Evolutionary conservation across 1,140 invertebrate genomes (phyloP).

Genomic region (Euborellia annulipes): DNA sequence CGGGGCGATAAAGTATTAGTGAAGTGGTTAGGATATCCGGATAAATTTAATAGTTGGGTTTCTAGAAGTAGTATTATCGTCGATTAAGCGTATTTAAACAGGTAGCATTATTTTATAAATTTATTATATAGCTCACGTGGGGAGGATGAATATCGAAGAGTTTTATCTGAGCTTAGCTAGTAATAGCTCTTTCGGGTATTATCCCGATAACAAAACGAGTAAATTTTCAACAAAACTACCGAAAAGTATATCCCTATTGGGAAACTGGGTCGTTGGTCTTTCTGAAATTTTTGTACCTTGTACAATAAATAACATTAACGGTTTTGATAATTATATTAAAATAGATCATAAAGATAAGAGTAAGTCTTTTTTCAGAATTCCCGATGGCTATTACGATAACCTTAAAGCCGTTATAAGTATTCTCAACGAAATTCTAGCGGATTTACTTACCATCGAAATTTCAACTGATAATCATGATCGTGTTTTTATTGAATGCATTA

Average conservation of each 20-base stretch:
- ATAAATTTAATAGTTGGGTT: neutral
- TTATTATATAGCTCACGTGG: no score
- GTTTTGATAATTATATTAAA: neutral
- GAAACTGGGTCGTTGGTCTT: neutral
- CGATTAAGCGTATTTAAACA: no score
- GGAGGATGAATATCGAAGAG: neutral
- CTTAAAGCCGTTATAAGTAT: neutral
- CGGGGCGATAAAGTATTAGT: neutral
- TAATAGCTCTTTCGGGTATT: neutral
- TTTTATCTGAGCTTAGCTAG: neutral
- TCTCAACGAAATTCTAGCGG: neutral
- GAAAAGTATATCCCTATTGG: neutral
- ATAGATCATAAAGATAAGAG: neutral
- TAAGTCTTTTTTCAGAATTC: neutral
- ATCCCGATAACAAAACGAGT: neutral
- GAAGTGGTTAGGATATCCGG: neutral
- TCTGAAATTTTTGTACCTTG: neutral
- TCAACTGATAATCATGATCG: neutral
- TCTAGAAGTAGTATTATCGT: no score
- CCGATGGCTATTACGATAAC: neutral
- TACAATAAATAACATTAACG: neutral
- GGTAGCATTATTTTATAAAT: no score
- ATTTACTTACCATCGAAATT: neutral
- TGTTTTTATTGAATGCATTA: neutral
- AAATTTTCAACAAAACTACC: neutral